These are phyloP conservation scores for Chunga burmeisteri DNA, from an alignment of 2,113 vertebrate species.

Conservation along the genomic window DNA sequence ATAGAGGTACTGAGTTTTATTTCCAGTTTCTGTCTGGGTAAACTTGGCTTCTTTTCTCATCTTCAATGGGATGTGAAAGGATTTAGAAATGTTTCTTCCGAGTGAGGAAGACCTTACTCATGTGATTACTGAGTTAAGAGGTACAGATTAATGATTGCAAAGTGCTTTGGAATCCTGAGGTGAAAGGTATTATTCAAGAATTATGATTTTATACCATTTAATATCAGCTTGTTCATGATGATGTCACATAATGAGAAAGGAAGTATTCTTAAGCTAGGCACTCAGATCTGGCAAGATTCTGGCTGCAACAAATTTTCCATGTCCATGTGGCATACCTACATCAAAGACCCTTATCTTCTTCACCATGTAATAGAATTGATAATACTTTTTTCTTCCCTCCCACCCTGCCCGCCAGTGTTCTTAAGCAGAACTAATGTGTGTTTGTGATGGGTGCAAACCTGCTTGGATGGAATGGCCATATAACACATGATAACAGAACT, in stretches of 20 bases:
- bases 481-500: neutral
- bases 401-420: neutral
- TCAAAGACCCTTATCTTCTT: neutral
- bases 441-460: neutral
- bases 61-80: neutral
- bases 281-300: neutral
- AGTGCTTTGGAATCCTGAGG: constrained; percentile 43
- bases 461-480: neutral
- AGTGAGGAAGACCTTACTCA: constrained; percentile 14
- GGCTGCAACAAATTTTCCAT: neutral
- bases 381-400: neutral
- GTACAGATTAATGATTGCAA: constrained; percentile 5
- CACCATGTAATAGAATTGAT: neutral
- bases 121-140: constrained; percentile 36
- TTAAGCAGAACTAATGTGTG: neutral
- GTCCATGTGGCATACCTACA: neutral
- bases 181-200: constrained; percentile 17
- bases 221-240: neutral
- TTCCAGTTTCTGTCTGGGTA: neutral
- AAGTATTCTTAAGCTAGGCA: neutral
- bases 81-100: constrained; percentile 4
- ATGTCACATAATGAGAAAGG: neutral
- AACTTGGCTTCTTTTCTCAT: neutral
- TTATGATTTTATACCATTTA: constrained; percentile 3
- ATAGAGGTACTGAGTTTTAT: neutral